Base-by-base conservation (phyloP, 2,888 invertebrate species). In the Lepidochitona cinerea region DNA sequence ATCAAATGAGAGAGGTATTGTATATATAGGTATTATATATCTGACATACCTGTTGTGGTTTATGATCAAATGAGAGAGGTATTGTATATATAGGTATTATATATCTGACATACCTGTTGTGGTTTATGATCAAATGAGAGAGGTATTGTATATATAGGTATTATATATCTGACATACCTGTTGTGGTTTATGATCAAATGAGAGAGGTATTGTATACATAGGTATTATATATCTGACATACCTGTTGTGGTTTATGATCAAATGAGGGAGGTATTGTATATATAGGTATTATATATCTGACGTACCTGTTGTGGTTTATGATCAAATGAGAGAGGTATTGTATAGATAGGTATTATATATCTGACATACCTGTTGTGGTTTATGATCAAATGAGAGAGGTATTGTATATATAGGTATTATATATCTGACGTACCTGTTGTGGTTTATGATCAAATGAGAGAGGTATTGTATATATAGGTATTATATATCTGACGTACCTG, bases 91-190 rank as follows among this genome's bases (percentile, higher is more conserved):
- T n/a, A n/a, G n/a, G n/a, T n/a, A n/a, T n/a, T n/a, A n/a, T n/a
- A n/a, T n/a, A n/a, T n/a, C n/a, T n/a, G n/a, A n/a, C n/a, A n/a
- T 81, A 96, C 96, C 93, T 97, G 96, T 89, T 97, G 96, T 52
- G 98, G 98, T 92, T 98, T 98, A 90, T 98, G 98, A 91, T 98
- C 98, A 90, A 96, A 96, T 0, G 98, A 97, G 7, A 98, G 92
- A 18, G 96, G 97, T 83, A 97, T 96, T 0, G 96, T 96, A 90
- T 95, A n/a, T n/a, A n/a, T n/a, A n/a, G n/a, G n/a, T n/a, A n/a
- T n/a, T n/a, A n/a, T n/a, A n/a, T n/a, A n/a, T n/a, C n/a, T n/a
- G n/a, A n/a, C n/a, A n/a, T 81, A 96, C 96, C 93, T 97, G 96
- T 89, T 97, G 96, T 52, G 98, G 98, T 92, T 98, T 98, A 90